Percentiles rank a stretch among this genome's conserved stretches.
These are phyloP conservation scores for Drosophila virilis DNA, from an alignment of 1,140 invertebrate genomes.

Conservation along the genomic window DNA sequence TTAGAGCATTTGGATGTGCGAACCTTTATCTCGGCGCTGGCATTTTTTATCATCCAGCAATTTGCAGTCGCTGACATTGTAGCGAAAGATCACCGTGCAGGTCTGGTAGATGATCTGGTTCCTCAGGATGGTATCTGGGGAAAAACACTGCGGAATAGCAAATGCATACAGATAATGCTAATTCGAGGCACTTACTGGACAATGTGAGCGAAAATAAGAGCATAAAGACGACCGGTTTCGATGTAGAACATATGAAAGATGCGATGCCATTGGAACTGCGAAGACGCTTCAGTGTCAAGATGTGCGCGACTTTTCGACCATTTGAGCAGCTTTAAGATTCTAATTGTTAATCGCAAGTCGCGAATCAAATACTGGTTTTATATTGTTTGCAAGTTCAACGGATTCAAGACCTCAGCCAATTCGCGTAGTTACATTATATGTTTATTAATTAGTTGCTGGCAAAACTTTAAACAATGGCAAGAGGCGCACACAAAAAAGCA, in stretches of 20 bases:
- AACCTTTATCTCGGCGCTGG: slow-evolving; percentile 84
- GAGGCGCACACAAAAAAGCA: neutral
- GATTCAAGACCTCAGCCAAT: neutral
- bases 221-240: slow-evolving; percentile 79
- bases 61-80: slow-evolving; percentile 85
- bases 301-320: slow-evolving; percentile 65
- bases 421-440: slow-evolving; percentile 17
- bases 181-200: slow-evolving; percentile 66
- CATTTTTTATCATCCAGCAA: slow-evolving; percentile 85
- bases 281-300: slow-evolving; percentile 54
- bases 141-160: too few relatives aligned
- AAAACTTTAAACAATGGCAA: slow-evolving; percentile 21
- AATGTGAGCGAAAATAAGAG: slow-evolving; percentile 76
- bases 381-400: neutral
- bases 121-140: slow-evolving; percentile 85
- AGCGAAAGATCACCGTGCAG: slow-evolving; percentile 84
- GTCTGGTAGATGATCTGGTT: slow-evolving; percentile 86
- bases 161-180: neutral
- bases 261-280: slow-evolving; percentile 65
- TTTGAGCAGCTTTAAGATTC: slow-evolving; percentile 4
- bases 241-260: slow-evolving; percentile 81
- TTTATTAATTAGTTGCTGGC: slow-evolving; percentile 16
- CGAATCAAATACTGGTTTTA: neutral
- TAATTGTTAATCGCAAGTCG: neutral
- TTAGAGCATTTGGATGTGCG: too few relatives aligned